Evolutionary conservation across 37 sponge, comb jelly and placozoan species (phyloP).

Genomic region (Agelas oroides): DNA sequence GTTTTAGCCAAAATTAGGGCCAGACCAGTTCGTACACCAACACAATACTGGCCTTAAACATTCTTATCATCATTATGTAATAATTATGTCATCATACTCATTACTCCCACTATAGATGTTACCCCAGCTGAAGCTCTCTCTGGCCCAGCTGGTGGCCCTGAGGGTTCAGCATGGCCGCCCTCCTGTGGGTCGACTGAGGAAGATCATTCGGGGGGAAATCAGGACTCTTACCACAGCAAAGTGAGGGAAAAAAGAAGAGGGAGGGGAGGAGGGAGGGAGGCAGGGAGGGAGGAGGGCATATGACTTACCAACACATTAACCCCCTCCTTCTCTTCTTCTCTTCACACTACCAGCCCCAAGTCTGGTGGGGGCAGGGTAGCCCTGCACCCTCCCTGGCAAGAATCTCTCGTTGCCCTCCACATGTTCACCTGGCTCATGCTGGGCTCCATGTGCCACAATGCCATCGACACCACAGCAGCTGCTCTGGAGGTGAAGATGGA

Average conservation of each 20-base stretch:
- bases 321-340: no score
- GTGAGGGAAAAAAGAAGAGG: background rate
- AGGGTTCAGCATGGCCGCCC: conserved; percentile 34
- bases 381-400: conserved; percentile 1
- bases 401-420: conserved; percentile 8
- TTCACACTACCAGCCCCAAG: background rate
- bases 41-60: no score
- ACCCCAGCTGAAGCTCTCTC: conserved; percentile 37
- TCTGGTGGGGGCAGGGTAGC: background rate
- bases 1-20: no score
- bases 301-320: no score
- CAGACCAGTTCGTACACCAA: no score
- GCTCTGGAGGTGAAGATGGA: conserved; percentile 14
- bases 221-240: background rate
- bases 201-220: conserved; percentile 2
- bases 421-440: conserved; percentile 44
- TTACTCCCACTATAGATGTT: background rate
- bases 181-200: background rate
- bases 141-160: conserved; percentile 52
- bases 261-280: no score
- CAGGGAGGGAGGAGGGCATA: no score
- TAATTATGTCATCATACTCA: background rate
- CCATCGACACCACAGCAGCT: conserved; percentile 4
- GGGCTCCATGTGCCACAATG: conserved; percentile 48
- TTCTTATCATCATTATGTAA: background rate